Evolutionary conservation across 2,113 vertebrate species (phyloP).

Genomic region (Mola mola): DNA sequence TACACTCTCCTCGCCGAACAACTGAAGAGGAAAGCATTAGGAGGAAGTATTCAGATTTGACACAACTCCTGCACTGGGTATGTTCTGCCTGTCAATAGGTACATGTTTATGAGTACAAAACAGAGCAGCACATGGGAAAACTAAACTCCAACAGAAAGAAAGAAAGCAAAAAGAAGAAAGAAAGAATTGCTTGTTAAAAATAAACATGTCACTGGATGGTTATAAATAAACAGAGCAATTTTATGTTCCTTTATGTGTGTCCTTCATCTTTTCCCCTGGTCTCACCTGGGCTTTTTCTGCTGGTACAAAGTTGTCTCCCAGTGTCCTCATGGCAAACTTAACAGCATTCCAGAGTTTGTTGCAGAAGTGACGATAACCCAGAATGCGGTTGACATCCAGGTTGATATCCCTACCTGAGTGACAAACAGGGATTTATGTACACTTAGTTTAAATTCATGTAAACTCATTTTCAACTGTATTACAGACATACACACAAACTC

Average conservation of each 20-base stretch:
- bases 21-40: slow-evolving; percentile 60
- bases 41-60: slow-evolving; percentile 19
- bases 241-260: not conserved
- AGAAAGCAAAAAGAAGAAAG: not conserved
- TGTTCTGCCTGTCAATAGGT: slow-evolving; percentile 3
- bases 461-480: no score
- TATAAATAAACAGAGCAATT: not conserved
- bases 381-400: slow-evolving; percentile 92
- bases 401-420: slow-evolving; percentile 90
- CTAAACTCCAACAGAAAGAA: not conserved
- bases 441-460: no score
- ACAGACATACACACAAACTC: no score
- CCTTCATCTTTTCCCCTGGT: slow-evolving; percentile 2
- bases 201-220: not conserved
- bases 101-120: slow-evolving; percentile 11
- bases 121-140: slow-evolving; percentile 2
- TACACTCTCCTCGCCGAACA: slow-evolving; percentile 82
- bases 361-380: slow-evolving; percentile 94
- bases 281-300: slow-evolving; percentile 81
- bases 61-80: not conserved
- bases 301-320: slow-evolving; percentile 86
- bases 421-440: no score
- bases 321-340: slow-evolving; percentile 88
- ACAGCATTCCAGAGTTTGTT: slow-evolving; percentile 96
- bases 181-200: not conserved